phyloP scores from a whole-genome alignment of 37 sponge, comb jelly and placozoan species.

The Lycopodina hypogea region DNA sequence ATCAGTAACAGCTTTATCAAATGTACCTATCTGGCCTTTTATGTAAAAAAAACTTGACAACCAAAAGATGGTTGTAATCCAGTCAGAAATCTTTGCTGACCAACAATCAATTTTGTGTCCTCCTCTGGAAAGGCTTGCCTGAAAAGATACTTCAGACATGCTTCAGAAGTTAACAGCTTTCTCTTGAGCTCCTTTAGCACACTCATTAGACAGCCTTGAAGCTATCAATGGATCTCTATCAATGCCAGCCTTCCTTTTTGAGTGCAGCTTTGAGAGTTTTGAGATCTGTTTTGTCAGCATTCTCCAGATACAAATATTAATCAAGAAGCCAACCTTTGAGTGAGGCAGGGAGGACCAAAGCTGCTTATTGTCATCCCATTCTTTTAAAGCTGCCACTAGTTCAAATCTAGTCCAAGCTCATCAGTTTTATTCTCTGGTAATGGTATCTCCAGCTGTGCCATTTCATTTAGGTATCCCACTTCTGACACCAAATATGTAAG shows the following conservation, averaged over 20 bases:
- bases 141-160: slow-evolving; percentile 18
- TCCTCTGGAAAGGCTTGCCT: slow-evolving; percentile 32
- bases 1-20: slow-evolving; percentile 21
- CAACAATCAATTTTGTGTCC: slow-evolving; percentile 3
- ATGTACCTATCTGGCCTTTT: slow-evolving; percentile 14
- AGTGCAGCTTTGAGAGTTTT: slow-evolving; percentile 15
- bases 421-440: too few species aligned
- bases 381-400: neutral
- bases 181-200: slow-evolving; percentile 14
- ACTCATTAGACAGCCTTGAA: slow-evolving; percentile 3
- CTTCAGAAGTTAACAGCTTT: slow-evolving; percentile 9
- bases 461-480: too few species aligned
- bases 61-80: slow-evolving; percentile 12
- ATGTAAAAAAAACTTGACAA: neutral
- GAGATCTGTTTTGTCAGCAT: slow-evolving; percentile 1
- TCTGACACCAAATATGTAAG: too few species aligned
- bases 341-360: slow-evolving; percentile 6
- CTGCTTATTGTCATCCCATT: slow-evolving; percentile 4
- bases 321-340: slow-evolving; percentile 27
- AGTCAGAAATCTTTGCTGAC: slow-evolving; percentile 32
- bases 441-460: too few species aligned
- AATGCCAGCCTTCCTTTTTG: neutral
- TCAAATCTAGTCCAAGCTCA: neutral
- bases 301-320: slow-evolving; percentile 8
- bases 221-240: slow-evolving; percentile 22